Conservation (phyloP, 2,888 invertebrate genomes). For the Crioceris asparagi region DNA sequence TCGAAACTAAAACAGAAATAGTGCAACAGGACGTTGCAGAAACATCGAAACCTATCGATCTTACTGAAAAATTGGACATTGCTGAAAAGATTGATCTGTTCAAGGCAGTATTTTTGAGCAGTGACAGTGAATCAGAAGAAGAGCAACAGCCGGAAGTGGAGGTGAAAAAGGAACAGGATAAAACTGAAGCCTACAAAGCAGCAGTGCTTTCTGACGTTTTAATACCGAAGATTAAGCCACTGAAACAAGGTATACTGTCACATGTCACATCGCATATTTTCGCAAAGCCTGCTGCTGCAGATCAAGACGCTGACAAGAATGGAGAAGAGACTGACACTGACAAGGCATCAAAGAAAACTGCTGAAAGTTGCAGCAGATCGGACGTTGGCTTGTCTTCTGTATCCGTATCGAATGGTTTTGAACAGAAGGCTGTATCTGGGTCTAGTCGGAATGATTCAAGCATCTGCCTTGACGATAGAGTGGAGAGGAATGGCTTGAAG, state of each 20-base stretch:
- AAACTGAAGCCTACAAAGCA: slow-evolving; percentile 25
- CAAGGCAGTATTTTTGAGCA: slow-evolving; percentile 79
- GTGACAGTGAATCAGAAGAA: slow-evolving; percentile 44
- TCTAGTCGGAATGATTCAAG: neutral
- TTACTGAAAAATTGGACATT: slow-evolving; percentile 33
- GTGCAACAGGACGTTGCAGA: too few species aligned
- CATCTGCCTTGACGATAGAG: slow-evolving; percentile 28
- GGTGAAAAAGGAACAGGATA: slow-evolving; percentile 19
- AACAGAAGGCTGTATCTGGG: too few species aligned
- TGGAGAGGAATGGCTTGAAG: slow-evolving; percentile 22
- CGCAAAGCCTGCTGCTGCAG: too few species aligned
- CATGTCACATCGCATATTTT: too few species aligned
- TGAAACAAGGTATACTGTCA: slow-evolving; percentile 34
- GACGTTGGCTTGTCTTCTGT: too few species aligned
- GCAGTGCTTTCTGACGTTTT: slow-evolving; percentile 30
- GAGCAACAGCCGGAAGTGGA: slow-evolving; percentile 26
- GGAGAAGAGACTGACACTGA: slow-evolving; percentile 1
- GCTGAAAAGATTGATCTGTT: slow-evolving; percentile 65
- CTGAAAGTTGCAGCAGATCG: too few species aligned
- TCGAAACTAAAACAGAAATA: too few species aligned
- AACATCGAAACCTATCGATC: too few species aligned
- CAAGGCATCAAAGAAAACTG: too few species aligned
- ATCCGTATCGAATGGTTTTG: too few species aligned
- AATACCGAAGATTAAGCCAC: slow-evolving; percentile 33
- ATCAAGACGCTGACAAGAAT: neutral